Base-by-base conservation (phyloP, 2,888 invertebrate genomes). In the Orthonevra nobilis region DNA sequence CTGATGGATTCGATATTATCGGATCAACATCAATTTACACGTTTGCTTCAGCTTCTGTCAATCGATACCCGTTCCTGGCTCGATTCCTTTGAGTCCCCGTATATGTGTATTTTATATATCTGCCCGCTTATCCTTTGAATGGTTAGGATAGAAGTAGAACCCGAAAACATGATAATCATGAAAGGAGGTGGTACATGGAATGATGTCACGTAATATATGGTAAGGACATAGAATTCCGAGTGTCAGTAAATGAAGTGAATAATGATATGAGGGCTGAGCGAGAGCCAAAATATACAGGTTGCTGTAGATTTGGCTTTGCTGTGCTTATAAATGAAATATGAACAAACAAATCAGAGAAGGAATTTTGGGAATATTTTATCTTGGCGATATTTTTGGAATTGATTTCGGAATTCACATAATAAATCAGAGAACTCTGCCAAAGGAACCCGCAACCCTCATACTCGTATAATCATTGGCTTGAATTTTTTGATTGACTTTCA, bases 191-290 rank as follows among this genome's bases (percentile, higher is more conserved):
- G 54, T 10, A 14, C 32, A 38, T 3, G 26, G 32, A 40, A 46
- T 56, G 54, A 30, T 34, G 72, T 72, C 72, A 72, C 72, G 72
- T 72, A 63, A 48, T 72, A 32, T 28, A 72, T 64, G 10, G 56
- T 48, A 64, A 19, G 30, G 60, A 34, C 32, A 54, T 50, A 20
- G 30, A n/a, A 48, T 7, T 32, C 6, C 12, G 42, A 14, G 19
- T 19, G 26, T 0, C 3, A 14, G 32, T 20, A 50, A 44, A 34
- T 54, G 19, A 61, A 70, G 28, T 23, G 52, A 46, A 70, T 64
- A 64, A 42, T 64, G 42, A 42, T 10, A 46, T 30, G 28, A 14
- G 14, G 26, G 44, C 9, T 26, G 26, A 44, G 2, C n/a, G 17
- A 50, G 5, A n/a, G n/a, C n/a, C n/a, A n/a, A n/a, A n/a, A n/a